Conservation (phyloP, 2,113 vertebrate species). For the Mustela lutreola region DNA sequence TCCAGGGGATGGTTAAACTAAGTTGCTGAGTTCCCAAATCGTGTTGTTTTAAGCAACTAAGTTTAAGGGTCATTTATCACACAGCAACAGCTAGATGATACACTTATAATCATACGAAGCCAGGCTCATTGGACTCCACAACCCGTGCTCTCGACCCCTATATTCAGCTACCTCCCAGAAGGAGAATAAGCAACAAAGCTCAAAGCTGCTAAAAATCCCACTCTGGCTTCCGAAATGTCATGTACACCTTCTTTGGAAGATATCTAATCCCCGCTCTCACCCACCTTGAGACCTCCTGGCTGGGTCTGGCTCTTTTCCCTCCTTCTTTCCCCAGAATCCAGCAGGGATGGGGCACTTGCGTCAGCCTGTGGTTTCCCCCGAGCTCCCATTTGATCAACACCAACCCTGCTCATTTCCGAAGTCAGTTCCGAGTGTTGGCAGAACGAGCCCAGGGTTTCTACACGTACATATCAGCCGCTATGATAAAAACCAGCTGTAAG, state of each 20-base stretch:
- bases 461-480: background rate
- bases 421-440: background rate
- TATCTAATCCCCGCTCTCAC: background rate
- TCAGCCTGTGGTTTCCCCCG: background rate
- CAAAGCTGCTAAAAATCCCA: background rate
- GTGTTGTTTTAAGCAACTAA: background rate
- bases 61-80: background rate
- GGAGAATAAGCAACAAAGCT: background rate
- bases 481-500: conserved; percentile 82
- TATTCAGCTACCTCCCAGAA: too few species aligned
- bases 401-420: too few species aligned
- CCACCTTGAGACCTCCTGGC: accelerated
- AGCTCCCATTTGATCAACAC: too few species aligned
- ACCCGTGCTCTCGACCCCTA: background rate
- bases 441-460: accelerated
- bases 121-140: background rate
- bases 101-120: too few species aligned
- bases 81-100: background rate
- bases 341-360: background rate
- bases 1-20: background rate
- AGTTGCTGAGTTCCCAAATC: background rate
- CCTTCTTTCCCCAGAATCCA: background rate
- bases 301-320: background rate
- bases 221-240: background rate
- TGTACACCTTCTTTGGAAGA: accelerated